A percentile compares a stretch with the other conserved stretches of the same genome.
phyloP scores from a whole-genome alignment of 2,797 vertebrate species.

The Gymnopithys bicolor region DNA sequence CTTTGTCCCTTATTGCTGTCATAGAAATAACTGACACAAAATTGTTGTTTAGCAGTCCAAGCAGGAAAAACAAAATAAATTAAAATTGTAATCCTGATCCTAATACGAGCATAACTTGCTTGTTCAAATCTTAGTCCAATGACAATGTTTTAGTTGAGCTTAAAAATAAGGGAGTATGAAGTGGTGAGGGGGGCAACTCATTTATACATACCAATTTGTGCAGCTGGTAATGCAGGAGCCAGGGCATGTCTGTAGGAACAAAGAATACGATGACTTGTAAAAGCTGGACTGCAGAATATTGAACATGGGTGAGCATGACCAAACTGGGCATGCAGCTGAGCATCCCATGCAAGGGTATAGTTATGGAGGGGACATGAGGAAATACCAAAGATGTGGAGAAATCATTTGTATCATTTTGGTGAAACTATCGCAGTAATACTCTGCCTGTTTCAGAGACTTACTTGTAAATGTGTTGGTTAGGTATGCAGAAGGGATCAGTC shows the following conservation, averaged over 20 bases:
- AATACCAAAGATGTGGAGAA: not conserved
- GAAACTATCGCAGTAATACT: not conserved
- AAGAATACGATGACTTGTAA: not conserved
- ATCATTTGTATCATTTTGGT: not conserved
- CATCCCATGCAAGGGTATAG: not conserved
- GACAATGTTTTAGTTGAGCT: not conserved
- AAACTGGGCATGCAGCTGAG: not conserved
- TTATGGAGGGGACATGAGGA: not conserved
- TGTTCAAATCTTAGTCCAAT: not conserved
- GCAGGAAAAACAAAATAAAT: not conserved
- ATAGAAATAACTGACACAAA: not conserved
- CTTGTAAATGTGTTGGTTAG: not conserved
- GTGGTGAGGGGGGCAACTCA: not conserved
- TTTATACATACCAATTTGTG: not conserved
- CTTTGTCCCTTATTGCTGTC: constrained; percentile 34
- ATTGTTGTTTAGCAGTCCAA: not conserved
- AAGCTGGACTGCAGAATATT: not conserved
- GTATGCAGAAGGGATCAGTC: not conserved
- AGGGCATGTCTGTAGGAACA: not conserved
- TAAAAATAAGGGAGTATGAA: not conserved
- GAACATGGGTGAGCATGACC: not conserved
- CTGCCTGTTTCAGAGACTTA: fast-evolving
- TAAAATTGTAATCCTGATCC: not conserved
- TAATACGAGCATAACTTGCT: not conserved
- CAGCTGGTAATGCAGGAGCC: not conserved